Evolutionary conservation across 2,797 vertebrate genomes (phyloP).

Genomic region (Hippopotamyrus pictus): DNA sequence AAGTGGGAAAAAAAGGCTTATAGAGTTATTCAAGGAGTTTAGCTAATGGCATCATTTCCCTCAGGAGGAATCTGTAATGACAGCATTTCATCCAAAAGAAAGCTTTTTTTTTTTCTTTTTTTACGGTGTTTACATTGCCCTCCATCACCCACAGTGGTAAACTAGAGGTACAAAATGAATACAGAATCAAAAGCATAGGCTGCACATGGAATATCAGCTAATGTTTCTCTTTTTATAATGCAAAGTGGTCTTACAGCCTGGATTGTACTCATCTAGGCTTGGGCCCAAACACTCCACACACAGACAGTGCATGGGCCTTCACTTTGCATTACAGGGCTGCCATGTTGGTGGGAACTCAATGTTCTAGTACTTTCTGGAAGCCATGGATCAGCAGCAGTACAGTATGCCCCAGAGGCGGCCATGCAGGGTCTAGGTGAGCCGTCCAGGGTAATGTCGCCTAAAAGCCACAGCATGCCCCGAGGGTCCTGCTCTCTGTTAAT

Average conservation of each 20-base stretch:
- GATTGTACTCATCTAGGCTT: not conserved
- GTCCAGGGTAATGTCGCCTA: not conserved
- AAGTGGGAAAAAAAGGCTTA: conserved; percentile 1
- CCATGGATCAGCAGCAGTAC: not conserved
- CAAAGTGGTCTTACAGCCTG: not conserved
- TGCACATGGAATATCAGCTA: not conserved
- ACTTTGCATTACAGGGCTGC: conserved; percentile 32
- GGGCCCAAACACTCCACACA: not conserved
- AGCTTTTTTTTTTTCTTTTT: not conserved
- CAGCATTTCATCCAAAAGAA: conserved; percentile 6
- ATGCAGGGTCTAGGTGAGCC: not conserved
- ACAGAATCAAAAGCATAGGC: not conserved
- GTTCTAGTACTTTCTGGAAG: conserved; percentile 32
- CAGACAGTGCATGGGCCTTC: conserved; percentile 16
- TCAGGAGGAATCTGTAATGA: conserved; percentile 10
- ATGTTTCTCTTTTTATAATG: not conserved
- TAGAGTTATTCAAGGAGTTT: conserved; percentile 9
- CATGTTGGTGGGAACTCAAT: not conserved
- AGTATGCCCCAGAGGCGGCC: not conserved
- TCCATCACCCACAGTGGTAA: not conserved
- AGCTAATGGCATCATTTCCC: conserved; percentile 8
- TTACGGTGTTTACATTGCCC: not conserved
- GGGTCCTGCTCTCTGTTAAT: not conserved
- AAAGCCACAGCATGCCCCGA: not conserved
- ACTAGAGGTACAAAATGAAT: not conserved